Evolutionary conservation across 1,140 invertebrate genomes (phyloP).

Genomic region (Stenopsyche tienmushanensis): DNA sequence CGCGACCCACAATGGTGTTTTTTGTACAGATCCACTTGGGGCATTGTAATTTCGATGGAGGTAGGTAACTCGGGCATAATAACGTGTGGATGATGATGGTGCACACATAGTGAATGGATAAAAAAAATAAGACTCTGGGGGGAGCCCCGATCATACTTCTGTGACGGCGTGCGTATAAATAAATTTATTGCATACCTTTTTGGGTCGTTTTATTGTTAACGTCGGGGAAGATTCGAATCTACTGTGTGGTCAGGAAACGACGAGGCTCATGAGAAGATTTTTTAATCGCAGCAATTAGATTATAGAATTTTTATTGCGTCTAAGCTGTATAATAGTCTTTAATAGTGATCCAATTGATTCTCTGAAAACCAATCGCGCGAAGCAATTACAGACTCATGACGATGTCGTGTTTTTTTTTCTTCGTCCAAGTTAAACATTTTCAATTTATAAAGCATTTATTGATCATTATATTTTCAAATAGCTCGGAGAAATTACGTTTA

Average conservation of each 20-base stretch:
- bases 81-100: conserved; percentile 28
- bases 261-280: too few species aligned
- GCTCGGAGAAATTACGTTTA: too few species aligned
- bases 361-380: too few species aligned
- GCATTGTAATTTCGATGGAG: conserved; percentile 31
- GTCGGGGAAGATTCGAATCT: conserved; percentile 11
- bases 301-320: too few species aligned
- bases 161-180: conserved; percentile 32
- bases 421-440: too few species aligned
- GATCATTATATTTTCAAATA: too few species aligned
- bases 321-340: too few species aligned
- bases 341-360: too few species aligned
- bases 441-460: too few species aligned
- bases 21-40: conserved; percentile 22
- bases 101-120: conserved; percentile 14
- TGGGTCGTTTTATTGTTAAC: conserved; percentile 26
- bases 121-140: neutral
- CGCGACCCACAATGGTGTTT: conserved; percentile 31
- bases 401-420: too few species aligned
- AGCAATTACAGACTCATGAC: too few species aligned
- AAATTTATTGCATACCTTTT: conserved; percentile 39
- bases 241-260: conserved; percentile 7
- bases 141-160: conserved; percentile 8
- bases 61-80: conserved; percentile 30
- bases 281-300: too few species aligned